Base-by-base conservation (phyloP, 2,888 invertebrate species). In the Protonemura montana region DNA sequence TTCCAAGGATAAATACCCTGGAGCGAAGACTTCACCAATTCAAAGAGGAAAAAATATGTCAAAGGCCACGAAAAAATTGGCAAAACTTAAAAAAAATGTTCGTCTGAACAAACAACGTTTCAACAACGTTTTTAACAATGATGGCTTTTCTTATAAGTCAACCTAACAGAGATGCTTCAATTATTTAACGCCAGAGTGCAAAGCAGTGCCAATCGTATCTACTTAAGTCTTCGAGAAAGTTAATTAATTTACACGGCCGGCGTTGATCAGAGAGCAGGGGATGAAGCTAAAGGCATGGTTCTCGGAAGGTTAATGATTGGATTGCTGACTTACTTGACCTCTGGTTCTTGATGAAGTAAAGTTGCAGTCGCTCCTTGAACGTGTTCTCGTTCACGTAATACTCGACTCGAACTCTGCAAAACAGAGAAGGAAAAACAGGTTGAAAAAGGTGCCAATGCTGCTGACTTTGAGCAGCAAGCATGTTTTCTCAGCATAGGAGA, bases 361-460 rank as follows among this genome's bases (percentile, higher is more conserved):
- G 94, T 94, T 99, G 98, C 92, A 99, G 96, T 93, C 98, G 95
- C 94, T 99, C 98, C 94, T 99, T 99, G 93, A 99, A 96, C 91
- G 98, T 98, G 92, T 98, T 98, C 93, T 99, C 99, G 94, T 99
- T 98, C 91, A 98, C 98, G 93, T 99, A 99, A 93, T 99, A 99
- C 93, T 99, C 99, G 92, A 99, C 99, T 90, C 98, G 97, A 90
- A 99, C 99, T 94, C 99, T 99, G 96, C 82, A 96, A 97, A 76
- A 89, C 88, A 88, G 88, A 88, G 85, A 89, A 88, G 87, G n/a
- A n/a, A n/a, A 35, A 21, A 76, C 77, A 59, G 41, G 35, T 59
- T n/a, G 29, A 0, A 86, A 7, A 59, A 59, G 59, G 2, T 59
- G 13, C 59, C 59, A 21, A 35, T 10, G 35, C 3, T 35, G 35